Conservation (phyloP, 1,140 invertebrate genomes). For the Drosophila busckii region DNA sequence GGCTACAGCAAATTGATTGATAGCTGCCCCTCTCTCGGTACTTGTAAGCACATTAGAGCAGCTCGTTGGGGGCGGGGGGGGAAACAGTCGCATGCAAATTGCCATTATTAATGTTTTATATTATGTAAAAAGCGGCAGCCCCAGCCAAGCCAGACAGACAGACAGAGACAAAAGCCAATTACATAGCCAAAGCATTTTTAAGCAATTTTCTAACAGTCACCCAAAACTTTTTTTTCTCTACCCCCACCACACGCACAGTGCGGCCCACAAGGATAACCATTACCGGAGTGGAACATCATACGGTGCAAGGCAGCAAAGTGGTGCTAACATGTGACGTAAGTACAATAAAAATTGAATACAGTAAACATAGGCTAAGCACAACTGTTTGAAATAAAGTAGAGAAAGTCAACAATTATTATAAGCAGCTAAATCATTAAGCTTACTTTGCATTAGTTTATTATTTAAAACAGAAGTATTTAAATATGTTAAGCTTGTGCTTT, state of each 20-base stretch:
- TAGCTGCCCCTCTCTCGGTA: slow-evolving; percentile 4
- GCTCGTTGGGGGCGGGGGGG: neutral
- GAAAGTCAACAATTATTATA: too few species aligned
- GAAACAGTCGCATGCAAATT: slow-evolving; percentile 41
- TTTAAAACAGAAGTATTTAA: too few species aligned
- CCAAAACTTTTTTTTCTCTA: slow-evolving; percentile 5
- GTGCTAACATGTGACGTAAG: slow-evolving; percentile 85
- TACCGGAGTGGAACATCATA: slow-evolving; percentile 85
- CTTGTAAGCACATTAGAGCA: neutral
- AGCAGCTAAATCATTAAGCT: too few species aligned
- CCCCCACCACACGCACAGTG: slow-evolving; percentile 80
- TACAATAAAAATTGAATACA: slow-evolving; percentile 22
- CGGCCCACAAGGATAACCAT: slow-evolving; percentile 87
- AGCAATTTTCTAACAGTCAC: slow-evolving; percentile 60
- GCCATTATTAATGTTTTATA: slow-evolving; percentile 56
- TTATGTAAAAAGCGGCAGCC: slow-evolving; percentile 21
- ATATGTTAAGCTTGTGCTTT: too few species aligned
- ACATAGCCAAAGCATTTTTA: slow-evolving; percentile 43
- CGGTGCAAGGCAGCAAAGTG: slow-evolving; percentile 87
- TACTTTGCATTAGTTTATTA: too few species aligned
- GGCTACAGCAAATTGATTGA: slow-evolving; percentile 47
- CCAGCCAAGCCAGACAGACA: slow-evolving; percentile 15
- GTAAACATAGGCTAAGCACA: neutral
- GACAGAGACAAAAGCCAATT: slow-evolving; percentile 46
- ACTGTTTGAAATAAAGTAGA: neutral